These are phyloP conservation scores for Cataglyphis albicans DNA, from an alignment of 2,888 invertebrate genomes.

Conservation along the genomic window DNA sequence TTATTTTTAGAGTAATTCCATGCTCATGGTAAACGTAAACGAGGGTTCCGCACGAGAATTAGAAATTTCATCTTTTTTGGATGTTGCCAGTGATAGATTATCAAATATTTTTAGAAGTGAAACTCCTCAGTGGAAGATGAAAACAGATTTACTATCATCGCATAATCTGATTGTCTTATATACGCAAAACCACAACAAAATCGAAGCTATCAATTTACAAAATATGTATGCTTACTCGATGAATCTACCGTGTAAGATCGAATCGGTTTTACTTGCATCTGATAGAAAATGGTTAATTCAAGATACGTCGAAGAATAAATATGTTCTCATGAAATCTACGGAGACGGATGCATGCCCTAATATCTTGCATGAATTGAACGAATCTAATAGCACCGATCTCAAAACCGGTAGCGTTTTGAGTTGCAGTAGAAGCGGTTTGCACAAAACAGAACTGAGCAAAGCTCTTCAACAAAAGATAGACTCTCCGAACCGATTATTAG, in stretches of 20 bases:
- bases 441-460: conserved; percentile 79
- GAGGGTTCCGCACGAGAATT: conserved; percentile 76
- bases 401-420: conserved; percentile 72
- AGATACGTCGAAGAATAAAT: conserved; percentile 76
- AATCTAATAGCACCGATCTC: conserved; percentile 55
- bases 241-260: conserved; percentile 82
- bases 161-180: conserved; percentile 78
- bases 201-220: conserved; percentile 83
- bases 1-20: conserved; percentile 64
- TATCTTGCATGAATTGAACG: conserved; percentile 78
- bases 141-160: conserved; percentile 74
- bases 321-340: conserved; percentile 77
- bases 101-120: conserved; percentile 75
- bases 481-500: conserved; percentile 86
- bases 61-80: conserved; percentile 79
- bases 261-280: conserved; percentile 80
- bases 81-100: conserved; percentile 79
- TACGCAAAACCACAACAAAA: conserved; percentile 76
- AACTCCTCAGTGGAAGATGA: conserved; percentile 76
- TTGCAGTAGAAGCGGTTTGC: conserved; percentile 67
- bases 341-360: conserved; percentile 80
- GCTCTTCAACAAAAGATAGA: conserved; percentile 85
- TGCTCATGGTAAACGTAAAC: conserved; percentile 81
- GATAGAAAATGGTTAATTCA: conserved; percentile 84
- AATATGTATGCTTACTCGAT: conserved; percentile 79